Base-by-base conservation (phyloP, 2,113 vertebrate species). In the Micronycteris hirsuta region DNA sequence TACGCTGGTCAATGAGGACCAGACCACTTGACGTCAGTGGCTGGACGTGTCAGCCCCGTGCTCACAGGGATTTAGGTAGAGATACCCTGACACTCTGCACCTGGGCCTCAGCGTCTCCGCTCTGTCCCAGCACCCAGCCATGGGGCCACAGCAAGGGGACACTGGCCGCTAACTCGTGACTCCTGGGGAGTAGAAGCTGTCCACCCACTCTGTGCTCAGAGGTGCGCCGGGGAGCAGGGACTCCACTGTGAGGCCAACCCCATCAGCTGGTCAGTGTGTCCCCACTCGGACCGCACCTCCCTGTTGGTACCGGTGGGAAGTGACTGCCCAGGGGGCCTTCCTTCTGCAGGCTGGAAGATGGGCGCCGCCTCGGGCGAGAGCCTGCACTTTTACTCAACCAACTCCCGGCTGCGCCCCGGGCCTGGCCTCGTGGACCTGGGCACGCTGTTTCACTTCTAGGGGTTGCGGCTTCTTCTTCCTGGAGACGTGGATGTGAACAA, bases 381-480 rank as follows among this genome's bases (percentile, higher is more conserved):
- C 16, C 12, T 33, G 11, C 3, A 9, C 4, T 93, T 45, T 61
- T 45, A 86, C 38, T 65, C 63, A 45, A 22, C 9, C 63, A 45
- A 22, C 9, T n/a, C 8, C 54, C 3, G 0, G 13, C 19, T 81
- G 19, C 31, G 58, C 17, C 43, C 85, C 43, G 45, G 36, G 24
- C 11, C 38, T 70, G n/a, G 28, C 47, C 93, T 91, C 56, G 63
- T 49, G 80, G 68, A 63, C 11, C 43, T 15, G 26, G 41, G 20
- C n/a, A 73, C 71, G 14, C 26, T 73, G 26, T 70, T 70, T 70
- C 70, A 49, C n/a, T n/a, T 88, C 8, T 45, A 22, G 81, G 20
- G 89, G n/a, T 61, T 96, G 73, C 36, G 54, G 20, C 52, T 77
- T 63, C 45, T 71, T 49, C 61, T 92, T 67, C 56, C 68, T 49